Evolutionary conservation across 2,797 vertebrate genomes (phyloP).

Genomic region (Smutsia gigantea): DNA sequence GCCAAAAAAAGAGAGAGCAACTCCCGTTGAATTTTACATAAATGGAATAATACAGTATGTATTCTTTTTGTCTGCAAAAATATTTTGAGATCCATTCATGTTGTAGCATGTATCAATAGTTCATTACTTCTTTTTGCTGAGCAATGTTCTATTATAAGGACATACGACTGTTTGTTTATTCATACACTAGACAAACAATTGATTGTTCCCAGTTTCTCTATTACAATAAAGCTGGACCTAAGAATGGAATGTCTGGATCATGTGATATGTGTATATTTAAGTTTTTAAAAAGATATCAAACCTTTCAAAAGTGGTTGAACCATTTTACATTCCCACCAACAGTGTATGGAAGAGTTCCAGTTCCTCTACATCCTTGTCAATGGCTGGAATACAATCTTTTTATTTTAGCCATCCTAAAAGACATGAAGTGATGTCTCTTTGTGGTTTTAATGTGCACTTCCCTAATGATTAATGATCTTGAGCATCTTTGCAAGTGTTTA

Average conservation of each 20-base stretch:
- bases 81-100: not conserved
- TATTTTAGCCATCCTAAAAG: not conserved
- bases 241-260: not conserved
- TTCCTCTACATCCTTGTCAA: not conserved
- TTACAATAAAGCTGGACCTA: not conserved
- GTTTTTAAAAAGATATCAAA: conserved; percentile 1
- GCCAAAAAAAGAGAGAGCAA: conserved; percentile 13
- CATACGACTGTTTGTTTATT: not conserved
- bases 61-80: not conserved
- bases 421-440: not conserved
- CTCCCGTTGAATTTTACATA: not conserved
- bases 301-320: not conserved
- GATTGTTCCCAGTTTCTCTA: not conserved
- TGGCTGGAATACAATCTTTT: not conserved
- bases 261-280: not conserved
- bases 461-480: not conserved
- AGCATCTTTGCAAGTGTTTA: not conserved
- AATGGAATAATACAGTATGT: not conserved
- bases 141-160: not conserved
- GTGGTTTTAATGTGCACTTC: not conserved
- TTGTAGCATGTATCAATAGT: not conserved
- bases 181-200: not conserved
- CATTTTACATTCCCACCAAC: not conserved
- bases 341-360: not conserved
- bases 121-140: conserved; percentile 1